Evolutionary conservation across 2,797 vertebrate genomes (phyloP).

Genomic region (Channallabes apus): DNA sequence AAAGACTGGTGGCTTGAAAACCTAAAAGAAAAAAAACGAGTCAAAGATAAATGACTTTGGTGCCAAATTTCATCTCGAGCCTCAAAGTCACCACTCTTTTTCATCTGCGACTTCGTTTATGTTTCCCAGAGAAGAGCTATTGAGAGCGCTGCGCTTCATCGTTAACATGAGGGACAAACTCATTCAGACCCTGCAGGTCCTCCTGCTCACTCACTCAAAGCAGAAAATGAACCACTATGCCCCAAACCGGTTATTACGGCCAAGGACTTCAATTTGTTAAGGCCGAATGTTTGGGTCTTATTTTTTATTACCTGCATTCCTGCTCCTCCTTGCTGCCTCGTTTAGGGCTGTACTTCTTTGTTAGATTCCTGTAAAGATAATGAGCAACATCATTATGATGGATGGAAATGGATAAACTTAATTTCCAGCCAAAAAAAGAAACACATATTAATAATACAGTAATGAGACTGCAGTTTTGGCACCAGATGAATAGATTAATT

Average conservation of each 20-base stretch:
- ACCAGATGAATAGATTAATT: neutral
- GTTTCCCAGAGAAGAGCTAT: conserved; percentile 24
- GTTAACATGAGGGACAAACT: neutral
- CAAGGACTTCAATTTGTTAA: neutral
- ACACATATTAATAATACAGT: neutral
- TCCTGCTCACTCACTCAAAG: neutral
- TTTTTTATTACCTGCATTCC: conserved; percentile 77
- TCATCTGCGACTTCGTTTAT: conserved; percentile 57
- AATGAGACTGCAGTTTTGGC: neutral
- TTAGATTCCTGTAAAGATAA: conserved; percentile 77
- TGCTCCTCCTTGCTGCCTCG: conserved; percentile 84
- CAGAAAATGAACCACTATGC: conserved; percentile 1
- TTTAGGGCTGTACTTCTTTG: conserved; percentile 87
- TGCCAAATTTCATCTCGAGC: neutral
- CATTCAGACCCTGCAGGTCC: conserved; percentile 17
- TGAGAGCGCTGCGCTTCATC: conserved; percentile 48
- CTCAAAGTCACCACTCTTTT: conserved; percentile 50
- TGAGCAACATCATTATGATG: conserved; percentile 2
- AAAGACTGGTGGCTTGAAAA: conserved; percentile 86
- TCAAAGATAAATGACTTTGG: neutral
- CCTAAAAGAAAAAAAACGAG: conserved; percentile 60
- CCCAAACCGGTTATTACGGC: conserved; percentile 4
- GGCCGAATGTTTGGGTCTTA: neutral
- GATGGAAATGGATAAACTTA: neutral
- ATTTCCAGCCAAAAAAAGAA: neutral